These are phyloP conservation scores for Hemiprocne comata DNA, from an alignment of 2,113 vertebrate genomes.

Conservation along the genomic window DNA sequence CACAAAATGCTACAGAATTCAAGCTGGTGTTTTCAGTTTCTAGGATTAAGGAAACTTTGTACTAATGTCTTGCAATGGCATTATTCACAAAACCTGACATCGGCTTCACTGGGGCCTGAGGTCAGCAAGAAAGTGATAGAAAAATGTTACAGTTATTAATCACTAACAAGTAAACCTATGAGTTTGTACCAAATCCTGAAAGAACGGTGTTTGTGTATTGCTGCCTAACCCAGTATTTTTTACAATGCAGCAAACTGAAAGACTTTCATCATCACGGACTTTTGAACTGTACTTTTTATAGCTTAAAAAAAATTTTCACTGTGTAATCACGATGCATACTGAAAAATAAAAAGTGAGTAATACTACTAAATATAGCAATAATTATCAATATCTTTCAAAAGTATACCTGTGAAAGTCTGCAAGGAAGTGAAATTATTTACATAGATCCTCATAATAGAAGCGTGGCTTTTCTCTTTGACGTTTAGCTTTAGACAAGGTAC, in stretches of 20 bases:
- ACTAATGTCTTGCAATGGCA: background rate
- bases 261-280: background rate
- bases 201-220: background rate
- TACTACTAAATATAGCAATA: background rate
- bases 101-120: background rate
- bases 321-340: background rate
- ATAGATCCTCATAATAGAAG: background rate
- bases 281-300: background rate
- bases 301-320: background rate
- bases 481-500: background rate
- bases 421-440: background rate
- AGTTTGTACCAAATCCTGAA: background rate
- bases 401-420: background rate
- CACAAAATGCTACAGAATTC: background rate
- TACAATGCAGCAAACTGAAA: background rate
- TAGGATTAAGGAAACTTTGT: conserved; percentile 3
- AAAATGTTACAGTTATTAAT: background rate
- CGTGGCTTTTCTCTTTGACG: background rate
- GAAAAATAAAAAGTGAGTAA: background rate
- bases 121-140: background rate
- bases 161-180: background rate
- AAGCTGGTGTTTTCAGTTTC: conserved; percentile 19
- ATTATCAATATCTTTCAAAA: background rate
- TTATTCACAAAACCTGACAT: background rate
- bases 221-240: background rate